Percentiles rank a stretch among this genome's conserved stretches.
These are phyloP conservation scores for Drosophila gaucha DNA, from an alignment of 2,888 invertebrate species.

Conservation along the genomic window DNA sequence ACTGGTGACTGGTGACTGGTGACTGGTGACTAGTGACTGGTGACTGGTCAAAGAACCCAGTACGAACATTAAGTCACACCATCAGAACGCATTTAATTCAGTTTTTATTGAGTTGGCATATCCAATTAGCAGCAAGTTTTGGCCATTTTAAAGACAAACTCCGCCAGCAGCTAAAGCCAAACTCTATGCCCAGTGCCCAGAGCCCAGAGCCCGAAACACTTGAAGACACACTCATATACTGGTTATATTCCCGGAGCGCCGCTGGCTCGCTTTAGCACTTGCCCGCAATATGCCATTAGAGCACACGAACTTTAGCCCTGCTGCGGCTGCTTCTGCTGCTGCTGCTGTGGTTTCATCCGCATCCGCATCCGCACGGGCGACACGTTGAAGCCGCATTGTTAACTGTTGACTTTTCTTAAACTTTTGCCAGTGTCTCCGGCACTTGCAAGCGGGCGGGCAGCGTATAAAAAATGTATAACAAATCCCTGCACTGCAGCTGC, in stretches of 20 bases:
- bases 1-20: constrained; percentile 38
- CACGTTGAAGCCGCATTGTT: constrained; percentile 81
- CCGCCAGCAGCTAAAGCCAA: background rate
- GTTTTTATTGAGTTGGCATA: constrained; percentile 78
- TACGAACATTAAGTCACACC: constrained; percentile 65
- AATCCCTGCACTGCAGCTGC: constrained; percentile 82
- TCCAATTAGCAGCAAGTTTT: constrained; percentile 74
- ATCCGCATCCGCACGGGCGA: constrained; percentile 62
- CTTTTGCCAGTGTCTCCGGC: constrained; percentile 67
- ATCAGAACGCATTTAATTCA: constrained; percentile 70
- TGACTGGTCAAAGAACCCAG: constrained; percentile 63
- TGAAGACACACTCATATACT: constrained; percentile 42
- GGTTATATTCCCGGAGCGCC: constrained; percentile 41
- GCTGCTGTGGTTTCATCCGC: constrained; percentile 31
- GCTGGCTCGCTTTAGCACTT: constrained; percentile 59
- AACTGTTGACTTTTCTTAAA: constrained; percentile 81
- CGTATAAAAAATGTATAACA: constrained; percentile 79
- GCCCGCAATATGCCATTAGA: constrained; percentile 70
- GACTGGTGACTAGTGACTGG: background rate
- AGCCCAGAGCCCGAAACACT: constrained; percentile 20
- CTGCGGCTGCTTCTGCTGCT: constrained; percentile 40
- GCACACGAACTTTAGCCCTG: constrained; percentile 60
- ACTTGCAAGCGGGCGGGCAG: constrained; percentile 68
- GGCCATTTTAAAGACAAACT: constrained; percentile 60
- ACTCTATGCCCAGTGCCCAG: background rate